Base-by-base conservation (phyloP, 2,888 invertebrate genomes). In the Drosophila paramelanica region DNA sequence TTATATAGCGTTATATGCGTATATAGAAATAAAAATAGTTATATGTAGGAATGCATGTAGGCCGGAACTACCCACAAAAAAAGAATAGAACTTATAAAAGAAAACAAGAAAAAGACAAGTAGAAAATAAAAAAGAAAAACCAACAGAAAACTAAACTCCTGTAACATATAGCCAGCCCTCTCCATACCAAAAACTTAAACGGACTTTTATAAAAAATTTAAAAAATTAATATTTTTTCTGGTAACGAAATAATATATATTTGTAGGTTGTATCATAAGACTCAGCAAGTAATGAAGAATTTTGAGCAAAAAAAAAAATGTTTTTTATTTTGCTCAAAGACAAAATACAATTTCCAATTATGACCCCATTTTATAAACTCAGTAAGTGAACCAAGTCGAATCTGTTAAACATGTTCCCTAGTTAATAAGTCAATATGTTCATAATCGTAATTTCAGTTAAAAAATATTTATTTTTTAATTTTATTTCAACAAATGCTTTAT, bases 1-100 rank as follows among this genome's bases (percentile, higher is more conserved):
- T 71, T 77, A 82, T 79, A 83, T 52, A 74, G 57, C 33, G 65
- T 55, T 61, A 73, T 73, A 65, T 60, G 45, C 45, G 27, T 33
- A 49, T 27, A 53, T 50, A 46, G n/a, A 41, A 17, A 25, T 46
- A 45, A 17, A 36, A 2, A 36, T 13, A 39, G 10, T 56, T 53
- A 61, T 49, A 47, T 56, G 49, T 51, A 51, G 45, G 38, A 56
- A 47, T 58, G 49, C 52, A 56, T 50, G 66, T 69, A 62, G 68
- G 53, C 53, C 23, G 64, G 41, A 70, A 62, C 49, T 62, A 70
- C 41, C 47, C 42, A 20, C 39, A 56, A 38, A 36, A 14, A 5
- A 38, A 42, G 3, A 13, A 17, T 17, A 47, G 23, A 38, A 14
- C 31, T 31, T 31, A 31, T 31, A 2, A 59, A 11, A 46, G 3